Base-by-base conservation (phyloP, 1,140 invertebrate species). In the Sycophila sp. region DNA sequence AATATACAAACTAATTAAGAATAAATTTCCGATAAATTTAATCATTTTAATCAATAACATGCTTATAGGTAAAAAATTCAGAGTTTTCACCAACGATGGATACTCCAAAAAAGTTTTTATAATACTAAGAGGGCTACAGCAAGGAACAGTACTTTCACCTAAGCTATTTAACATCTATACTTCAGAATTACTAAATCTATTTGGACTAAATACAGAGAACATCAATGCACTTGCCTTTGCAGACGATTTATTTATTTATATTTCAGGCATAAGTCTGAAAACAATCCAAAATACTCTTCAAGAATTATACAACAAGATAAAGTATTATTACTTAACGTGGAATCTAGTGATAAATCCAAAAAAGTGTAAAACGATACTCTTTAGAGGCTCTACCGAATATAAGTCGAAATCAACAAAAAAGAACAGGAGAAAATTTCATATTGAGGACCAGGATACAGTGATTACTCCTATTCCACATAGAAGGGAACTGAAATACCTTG, bases 1-100 rank as follows among this genome's bases (percentile, higher is more conserved):
- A 1, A 72, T 79, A 1, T 72, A 62, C 36, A 76, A 74, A 71
- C 34, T 78, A 30, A 15, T 65, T 42, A 69, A 71, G 34, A 65
- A 65, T 11, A 15, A 68, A 0, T 63, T 72, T n/a, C 66, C 66
- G 2, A 63, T 15, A 62, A 19, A 70, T n/a, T 15, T 75, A 13
- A 63, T 71, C 30, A 69, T 72, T 56, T 19, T 72, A 10, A 66
- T 38, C n/a, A 72, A 66, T 70, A 65, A 55, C 19, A 75, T 69
- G 66, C 59, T 75, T 7, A 28, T 34, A 69, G 6, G 45, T 10
- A 56, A 42, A 68, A 65, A 58, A 1, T 24, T 74, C 10, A 42
- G 40, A 8, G 2, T 55, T 1, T 1, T n/a, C 0, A 1, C 8
- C 2, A 62, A 49, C 0, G 24, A 28, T 19, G 28, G 4, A 1